Base-by-base conservation (phyloP, 2,113 vertebrate genomes). In the Morone chrysops region DNA sequence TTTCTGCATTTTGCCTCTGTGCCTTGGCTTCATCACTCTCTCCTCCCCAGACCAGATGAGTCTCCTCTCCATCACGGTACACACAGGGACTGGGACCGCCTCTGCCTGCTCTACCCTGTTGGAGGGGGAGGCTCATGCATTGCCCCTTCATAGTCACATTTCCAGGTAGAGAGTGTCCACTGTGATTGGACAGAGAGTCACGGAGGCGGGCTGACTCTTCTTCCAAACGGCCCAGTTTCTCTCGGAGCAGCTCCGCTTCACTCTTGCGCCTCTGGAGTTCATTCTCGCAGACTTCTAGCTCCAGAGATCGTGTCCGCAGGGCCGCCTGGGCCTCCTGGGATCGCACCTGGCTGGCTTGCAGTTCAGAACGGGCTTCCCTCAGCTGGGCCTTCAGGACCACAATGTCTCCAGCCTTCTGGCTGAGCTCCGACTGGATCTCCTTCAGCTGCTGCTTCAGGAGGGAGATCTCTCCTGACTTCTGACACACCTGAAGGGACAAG, bases 371-470 rank as follows among this genome's bases (percentile, higher is more conserved):
- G 0, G 96, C 96, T 87, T 99, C 98, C 61, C 98, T 95, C 79
- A 99, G 94, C 78, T 99, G 97, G 8, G 96, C 96, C 68, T 97
- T 97, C 80, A 99, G 90, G 1, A 97, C 92, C 83, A 99, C 95
- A 70, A 99, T 95, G 93, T 99, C 98, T 0, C 96, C 91, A 0
- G 97, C 95, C 80, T 98, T 97, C 94, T 97, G 97, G 0, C 95
- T 94, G 85, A 98, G 95, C 92, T 99, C 98, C 0, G 96, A 95
- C 93, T 99, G 97, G 0, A 97, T 95, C 72, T 99, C 97, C 92
- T 99, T 99, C 92, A 99, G 94, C 93, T 99, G 98, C 90, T 99
- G 98, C 95, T 99, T 99, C 80, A 99, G 95, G 77, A 99, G 95
- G 4, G 98, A 99, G 93, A 99, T 99, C 94, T 99, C 98, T 0